phyloP scores from a whole-genome alignment of 2,888 invertebrate species.

The Chrysolina americana region DNA sequence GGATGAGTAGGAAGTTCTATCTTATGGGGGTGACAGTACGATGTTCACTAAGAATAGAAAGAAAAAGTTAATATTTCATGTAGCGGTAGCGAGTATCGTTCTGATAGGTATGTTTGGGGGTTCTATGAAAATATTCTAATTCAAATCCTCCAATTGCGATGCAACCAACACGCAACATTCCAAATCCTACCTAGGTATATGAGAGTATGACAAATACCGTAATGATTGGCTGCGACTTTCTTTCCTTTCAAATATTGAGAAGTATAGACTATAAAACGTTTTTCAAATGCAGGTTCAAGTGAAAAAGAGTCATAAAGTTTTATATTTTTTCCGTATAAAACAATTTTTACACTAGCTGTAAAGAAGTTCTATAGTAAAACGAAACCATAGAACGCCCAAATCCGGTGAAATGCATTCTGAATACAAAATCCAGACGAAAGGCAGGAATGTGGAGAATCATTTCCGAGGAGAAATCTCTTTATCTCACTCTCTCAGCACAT shows the following conservation, averaged over 20 bases:
- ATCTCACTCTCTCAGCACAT: constrained; percentile 64
- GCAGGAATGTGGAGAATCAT: constrained; percentile 60
- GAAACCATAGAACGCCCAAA: constrained; percentile 62
- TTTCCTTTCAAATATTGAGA: not conserved
- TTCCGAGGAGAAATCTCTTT: constrained; percentile 64
- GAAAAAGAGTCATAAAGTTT: constrained; percentile 54
- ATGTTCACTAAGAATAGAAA: no score
- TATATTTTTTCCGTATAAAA: constrained; percentile 58
- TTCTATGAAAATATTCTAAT: no score
- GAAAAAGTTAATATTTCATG: no score
- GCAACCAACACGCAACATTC: no score
- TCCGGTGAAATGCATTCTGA: constrained; percentile 62
- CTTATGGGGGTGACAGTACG: no score
- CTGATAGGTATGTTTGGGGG: no score
- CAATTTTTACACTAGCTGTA: constrained; percentile 57
- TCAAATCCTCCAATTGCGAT: no score
- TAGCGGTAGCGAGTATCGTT: no score
- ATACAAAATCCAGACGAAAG: constrained; percentile 62
- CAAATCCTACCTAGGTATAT: no score
- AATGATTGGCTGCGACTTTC: not conserved
- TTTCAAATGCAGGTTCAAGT: constrained; percentile 3
- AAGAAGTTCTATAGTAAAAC: constrained; percentile 63
- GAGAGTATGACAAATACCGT: not conserved
- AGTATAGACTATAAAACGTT: constrained; percentile 21
- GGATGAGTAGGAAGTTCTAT: no score